Evolutionary conservation across 1,140 invertebrate genomes (phyloP).

Genomic region (Potamilus streckersoni): DNA sequence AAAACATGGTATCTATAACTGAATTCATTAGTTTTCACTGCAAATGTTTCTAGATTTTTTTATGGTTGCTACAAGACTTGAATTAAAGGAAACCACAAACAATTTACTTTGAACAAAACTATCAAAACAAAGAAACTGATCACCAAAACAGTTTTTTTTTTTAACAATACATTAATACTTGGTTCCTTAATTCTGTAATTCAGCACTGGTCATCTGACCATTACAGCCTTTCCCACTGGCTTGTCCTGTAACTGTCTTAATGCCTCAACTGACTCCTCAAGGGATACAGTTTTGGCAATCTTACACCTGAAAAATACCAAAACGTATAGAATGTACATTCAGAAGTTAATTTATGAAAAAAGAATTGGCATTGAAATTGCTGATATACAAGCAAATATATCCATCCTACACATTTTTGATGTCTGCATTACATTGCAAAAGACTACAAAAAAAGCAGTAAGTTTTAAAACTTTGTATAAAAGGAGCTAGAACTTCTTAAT

Average conservation of each 20-base stretch:
- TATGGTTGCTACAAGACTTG: too few relatives aligned
- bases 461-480: background rate
- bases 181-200: too few relatives aligned
- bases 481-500: too few relatives aligned
- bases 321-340: background rate
- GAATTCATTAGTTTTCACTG: too few relatives aligned
- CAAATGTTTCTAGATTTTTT: too few relatives aligned
- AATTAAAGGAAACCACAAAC: too few relatives aligned
- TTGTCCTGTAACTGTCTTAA: conserved; percentile 56
- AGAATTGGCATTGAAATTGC: background rate
- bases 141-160: too few relatives aligned
- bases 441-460: background rate
- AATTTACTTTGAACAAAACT: too few relatives aligned
- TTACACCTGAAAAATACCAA: conserved; percentile 56
- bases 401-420: background rate
- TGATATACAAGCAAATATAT: background rate
- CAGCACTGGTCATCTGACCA: background rate
- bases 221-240: conserved; percentile 64
- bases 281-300: conserved; percentile 60
- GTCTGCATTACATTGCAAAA: background rate
- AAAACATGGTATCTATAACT: too few relatives aligned
- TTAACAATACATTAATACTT: too few relatives aligned
- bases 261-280: conserved; percentile 58
- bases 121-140: too few relatives aligned
- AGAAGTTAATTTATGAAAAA: background rate